A percentile compares a stretch with the other conserved stretches of the same genome.
phyloP scores from a whole-genome alignment of 2,888 invertebrate species.

The Tetragnatha montana region DNA sequence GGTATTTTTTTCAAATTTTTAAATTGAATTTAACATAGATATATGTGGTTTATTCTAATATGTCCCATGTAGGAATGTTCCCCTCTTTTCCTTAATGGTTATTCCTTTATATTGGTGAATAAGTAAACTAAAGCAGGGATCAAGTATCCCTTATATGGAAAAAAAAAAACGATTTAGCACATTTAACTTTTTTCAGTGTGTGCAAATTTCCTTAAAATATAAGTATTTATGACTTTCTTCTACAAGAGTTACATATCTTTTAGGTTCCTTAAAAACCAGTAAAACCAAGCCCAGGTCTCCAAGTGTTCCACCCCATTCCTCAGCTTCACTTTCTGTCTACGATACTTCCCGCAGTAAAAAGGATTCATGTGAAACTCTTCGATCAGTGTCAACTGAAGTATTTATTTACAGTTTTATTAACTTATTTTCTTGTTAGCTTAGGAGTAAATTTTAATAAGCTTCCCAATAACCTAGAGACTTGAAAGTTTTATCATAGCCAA shows the following conservation, averaged over 20 bases:
- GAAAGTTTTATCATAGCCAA: no score
- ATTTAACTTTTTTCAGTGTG: background rate
- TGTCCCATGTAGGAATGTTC: no score
- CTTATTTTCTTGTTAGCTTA: background rate
- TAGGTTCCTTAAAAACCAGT: slow-evolving; percentile 42
- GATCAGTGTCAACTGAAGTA: slow-evolving; percentile 50
- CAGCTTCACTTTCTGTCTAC: slow-evolving; percentile 35
- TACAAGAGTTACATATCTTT: background rate
- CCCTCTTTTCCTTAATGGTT: no score
- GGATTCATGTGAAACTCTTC: slow-evolving; percentile 33
- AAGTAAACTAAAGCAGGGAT: no score
- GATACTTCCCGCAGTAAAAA: slow-evolving; percentile 49
- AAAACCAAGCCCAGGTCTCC: slow-evolving; percentile 67
- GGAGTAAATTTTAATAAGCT: background rate
- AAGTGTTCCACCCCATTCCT: slow-evolving; percentile 63
- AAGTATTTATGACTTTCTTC: background rate
- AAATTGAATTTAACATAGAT: no score
- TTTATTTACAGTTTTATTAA: background rate
- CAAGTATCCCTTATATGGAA: no score
- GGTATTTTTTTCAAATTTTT: no score
- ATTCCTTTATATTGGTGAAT: no score
- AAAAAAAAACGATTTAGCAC: no score
- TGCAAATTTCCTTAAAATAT: background rate
- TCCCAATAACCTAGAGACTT: no score
- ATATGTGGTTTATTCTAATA: no score